phyloP scores from a whole-genome alignment of 2,797 vertebrate genomes.

The Falco peregrinus region DNA sequence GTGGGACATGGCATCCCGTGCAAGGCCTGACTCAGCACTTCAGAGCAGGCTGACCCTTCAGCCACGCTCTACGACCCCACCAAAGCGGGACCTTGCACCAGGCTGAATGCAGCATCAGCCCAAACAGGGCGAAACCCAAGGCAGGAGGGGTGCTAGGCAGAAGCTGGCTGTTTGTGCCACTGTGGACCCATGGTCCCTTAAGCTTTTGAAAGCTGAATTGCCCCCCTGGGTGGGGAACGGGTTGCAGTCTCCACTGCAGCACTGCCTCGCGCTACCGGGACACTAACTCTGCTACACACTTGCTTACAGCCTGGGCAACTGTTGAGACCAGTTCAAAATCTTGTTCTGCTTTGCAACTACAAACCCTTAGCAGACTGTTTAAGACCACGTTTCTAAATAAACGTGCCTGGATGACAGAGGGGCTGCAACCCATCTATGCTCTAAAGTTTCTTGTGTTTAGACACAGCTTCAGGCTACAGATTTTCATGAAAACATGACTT shows the following conservation, averaged over 20 bases:
- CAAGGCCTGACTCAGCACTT: neutral
- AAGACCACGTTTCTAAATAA: neutral
- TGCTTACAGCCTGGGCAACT: neutral
- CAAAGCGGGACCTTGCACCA: neutral
- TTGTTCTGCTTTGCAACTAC: neutral
- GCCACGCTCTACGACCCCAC: fast-evolving
- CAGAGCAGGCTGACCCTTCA: neutral
- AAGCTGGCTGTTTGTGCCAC: neutral
- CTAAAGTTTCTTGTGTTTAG: neutral
- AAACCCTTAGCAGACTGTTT: neutral
- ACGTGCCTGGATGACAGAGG: neutral
- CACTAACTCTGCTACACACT: neutral
- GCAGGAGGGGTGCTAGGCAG: neutral
- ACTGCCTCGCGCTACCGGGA: neutral
- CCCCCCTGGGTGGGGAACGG: neutral
- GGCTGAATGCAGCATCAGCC: neutral
- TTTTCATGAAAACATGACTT: neutral
- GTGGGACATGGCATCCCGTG: neutral
- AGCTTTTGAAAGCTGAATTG: neutral
- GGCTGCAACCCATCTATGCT: neutral
- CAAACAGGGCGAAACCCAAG: neutral
- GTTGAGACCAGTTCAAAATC: neutral
- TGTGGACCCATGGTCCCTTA: neutral
- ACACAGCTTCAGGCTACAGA: neutral
- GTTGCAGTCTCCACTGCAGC: neutral